Evolutionary conservation across 2,797 vertebrate genomes (phyloP), one percentile per base, ranked within the genome.

Genomic region (Chiroxiphia lanceolata): DNA sequence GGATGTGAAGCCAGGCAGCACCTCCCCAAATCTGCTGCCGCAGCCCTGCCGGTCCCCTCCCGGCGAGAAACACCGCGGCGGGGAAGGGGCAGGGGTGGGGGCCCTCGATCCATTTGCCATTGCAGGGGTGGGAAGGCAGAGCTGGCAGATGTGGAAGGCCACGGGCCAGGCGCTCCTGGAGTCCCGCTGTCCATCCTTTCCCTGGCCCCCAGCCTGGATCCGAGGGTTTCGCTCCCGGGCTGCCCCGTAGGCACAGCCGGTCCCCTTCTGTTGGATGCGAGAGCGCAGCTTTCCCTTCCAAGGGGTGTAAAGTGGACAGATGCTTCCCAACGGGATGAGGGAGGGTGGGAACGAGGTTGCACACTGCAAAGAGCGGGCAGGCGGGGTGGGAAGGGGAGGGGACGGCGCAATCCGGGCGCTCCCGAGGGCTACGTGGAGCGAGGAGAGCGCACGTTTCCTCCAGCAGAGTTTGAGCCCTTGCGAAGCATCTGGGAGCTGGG

Each of bases 401-500:
- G 51, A 6, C 0, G 3, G 69, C 18, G 19, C 54, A 67, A 23
- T 2, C 23, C 2, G 1, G 61, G 54, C 5, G 6, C 64, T 83
- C 60, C 86, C 74, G 76, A 29, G 2, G 20, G 75, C 6, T 34
- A 48, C 40, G 47, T 79, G 95, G 65, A 45, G 78, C 31, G 6
- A 19, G 69, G 61, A 64, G 77, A 78, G 65, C 60, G 3, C 94
- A 48, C 79, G 90, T 67, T 94, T 84, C 79, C 83, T 67, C 38
- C 12, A n/a, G 20, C 51, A 38, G 57, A 88, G 76, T 47, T 53
- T 3, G 5, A 91, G 90, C 83, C 59, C 68, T 54, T 17, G 77
- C 16, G 9, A 27, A 95, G 95, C 91, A 91, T 95, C 95, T 96
- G 96, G 51, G 94, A 94, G 91, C 95, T 95, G 96, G 96, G 96